These are phyloP conservation scores for Antennarius maculatus DNA, from an alignment of 2,797 vertebrate genomes.

Conservation along the genomic window DNA sequence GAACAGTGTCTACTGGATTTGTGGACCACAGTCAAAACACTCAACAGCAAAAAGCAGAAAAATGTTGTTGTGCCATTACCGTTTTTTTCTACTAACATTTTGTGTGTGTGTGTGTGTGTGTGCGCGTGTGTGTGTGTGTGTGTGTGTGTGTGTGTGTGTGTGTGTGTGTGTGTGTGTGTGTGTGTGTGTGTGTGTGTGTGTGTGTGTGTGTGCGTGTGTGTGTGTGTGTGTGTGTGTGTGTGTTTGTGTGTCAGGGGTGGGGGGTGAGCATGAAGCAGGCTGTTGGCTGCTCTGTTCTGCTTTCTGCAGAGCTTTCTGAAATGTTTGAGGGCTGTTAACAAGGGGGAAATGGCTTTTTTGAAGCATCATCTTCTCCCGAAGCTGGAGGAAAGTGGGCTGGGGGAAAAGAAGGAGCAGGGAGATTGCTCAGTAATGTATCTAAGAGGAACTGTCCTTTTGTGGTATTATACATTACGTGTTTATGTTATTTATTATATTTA, in stretches of 20 bases:
- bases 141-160: no score
- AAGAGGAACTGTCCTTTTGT: no score
- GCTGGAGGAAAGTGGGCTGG: no score
- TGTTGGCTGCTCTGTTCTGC: conserved; percentile 10
- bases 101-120: conserved; percentile 5
- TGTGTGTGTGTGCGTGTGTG: conserved; percentile 20
- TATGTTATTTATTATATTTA: no score
- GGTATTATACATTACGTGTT: no score
- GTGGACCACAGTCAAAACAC: background rate
- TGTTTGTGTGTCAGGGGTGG: no score
- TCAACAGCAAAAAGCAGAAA: conserved; percentile 9
- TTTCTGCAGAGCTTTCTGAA: conserved; percentile 32
- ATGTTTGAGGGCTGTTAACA: conserved; percentile 39
- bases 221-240: no score
- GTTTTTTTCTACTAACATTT: conserved; percentile 18
- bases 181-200: background rate
- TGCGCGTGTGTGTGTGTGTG: no score
- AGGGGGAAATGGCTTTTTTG: conserved; percentile 4
- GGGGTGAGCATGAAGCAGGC: conserved; percentile 7
- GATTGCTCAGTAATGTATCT: no score
- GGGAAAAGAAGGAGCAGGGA: no score
- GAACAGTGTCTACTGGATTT: background rate
- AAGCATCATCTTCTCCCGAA: no score
- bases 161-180: no score
- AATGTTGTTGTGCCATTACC: conserved; percentile 1